phyloP scores from a whole-genome alignment of 2,888 invertebrate species.

The Hoplodrina blanda region DNA sequence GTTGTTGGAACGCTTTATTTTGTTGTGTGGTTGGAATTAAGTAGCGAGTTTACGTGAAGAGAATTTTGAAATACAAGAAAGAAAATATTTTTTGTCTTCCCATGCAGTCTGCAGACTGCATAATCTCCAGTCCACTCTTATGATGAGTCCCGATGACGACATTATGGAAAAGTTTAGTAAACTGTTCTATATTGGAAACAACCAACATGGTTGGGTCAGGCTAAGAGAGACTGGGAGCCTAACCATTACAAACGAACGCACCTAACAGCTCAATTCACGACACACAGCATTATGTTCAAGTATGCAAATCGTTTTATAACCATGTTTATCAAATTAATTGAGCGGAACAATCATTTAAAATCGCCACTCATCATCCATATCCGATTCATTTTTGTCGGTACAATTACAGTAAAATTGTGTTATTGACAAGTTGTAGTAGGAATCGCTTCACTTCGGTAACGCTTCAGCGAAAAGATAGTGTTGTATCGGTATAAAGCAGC shows the following conservation, averaged over 20 bases:
- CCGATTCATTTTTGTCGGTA: conserved; percentile 7
- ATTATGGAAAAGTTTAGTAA: too few relatives aligned
- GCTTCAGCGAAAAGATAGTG: conserved; percentile 46
- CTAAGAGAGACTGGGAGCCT: not conserved
- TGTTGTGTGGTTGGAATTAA: conserved; percentile 8
- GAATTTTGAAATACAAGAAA: conserved; percentile 10
- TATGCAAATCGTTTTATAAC: conserved; percentile 17
- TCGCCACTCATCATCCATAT: conserved; percentile 13
- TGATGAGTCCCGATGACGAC: too few relatives aligned
- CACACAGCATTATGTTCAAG: not conserved
- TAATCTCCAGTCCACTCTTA: too few relatives aligned
- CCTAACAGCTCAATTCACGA: not conserved
- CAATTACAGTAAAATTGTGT: not conserved
- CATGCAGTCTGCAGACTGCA: too few relatives aligned
- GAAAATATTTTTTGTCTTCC: not conserved
- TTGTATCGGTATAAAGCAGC: conserved; percentile 34
- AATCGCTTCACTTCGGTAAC: conserved; percentile 16
- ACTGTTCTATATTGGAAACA: not conserved
- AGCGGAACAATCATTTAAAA: conserved; percentile 32
- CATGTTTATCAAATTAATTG: conserved; percentile 42
- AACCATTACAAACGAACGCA: not conserved
- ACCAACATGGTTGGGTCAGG: not conserved
- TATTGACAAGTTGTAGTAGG: not conserved
- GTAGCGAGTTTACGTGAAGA: conserved; percentile 12
- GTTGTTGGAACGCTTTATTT: conserved; percentile 9